Evolutionary conservation across 2,113 vertebrate genomes (phyloP).

Genomic region (Delphinus delphis): DNA sequence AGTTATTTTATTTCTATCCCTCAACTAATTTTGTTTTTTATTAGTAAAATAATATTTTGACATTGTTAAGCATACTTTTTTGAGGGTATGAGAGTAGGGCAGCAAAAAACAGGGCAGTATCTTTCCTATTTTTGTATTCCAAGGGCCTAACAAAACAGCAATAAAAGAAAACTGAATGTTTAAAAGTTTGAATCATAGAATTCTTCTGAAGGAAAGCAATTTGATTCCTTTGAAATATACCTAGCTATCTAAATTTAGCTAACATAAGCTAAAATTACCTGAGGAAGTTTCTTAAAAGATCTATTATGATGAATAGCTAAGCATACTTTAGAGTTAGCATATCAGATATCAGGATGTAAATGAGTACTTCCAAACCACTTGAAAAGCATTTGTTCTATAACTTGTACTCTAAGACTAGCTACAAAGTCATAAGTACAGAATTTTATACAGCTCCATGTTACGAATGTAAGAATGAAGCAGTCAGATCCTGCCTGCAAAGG

Average conservation of each 20-base stretch:
- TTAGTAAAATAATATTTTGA: background rate
- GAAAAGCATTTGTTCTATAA: background rate
- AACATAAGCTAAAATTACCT: slow-evolving; percentile 16
- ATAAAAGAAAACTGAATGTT: background rate
- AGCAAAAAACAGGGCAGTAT: background rate
- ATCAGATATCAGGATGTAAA: background rate
- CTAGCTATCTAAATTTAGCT: slow-evolving; percentile 23
- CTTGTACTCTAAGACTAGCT: background rate
- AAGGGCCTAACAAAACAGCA: background rate
- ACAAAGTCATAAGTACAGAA: background rate
- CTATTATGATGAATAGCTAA: slow-evolving; percentile 7
- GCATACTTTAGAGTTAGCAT: background rate
- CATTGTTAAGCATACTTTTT: background rate
- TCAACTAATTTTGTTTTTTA: background rate
- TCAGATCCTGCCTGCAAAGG: background rate
- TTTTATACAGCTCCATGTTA: background rate
- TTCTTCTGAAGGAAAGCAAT: slow-evolving; percentile 31
- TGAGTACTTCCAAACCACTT: background rate
- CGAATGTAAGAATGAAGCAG: background rate
- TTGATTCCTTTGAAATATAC: slow-evolving; percentile 22
- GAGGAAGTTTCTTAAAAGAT: background rate
- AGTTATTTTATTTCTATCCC: background rate
- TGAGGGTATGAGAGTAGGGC: background rate
- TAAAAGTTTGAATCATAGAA: slow-evolving; percentile 41
- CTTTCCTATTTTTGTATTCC: background rate